Evolutionary conservation across 2,888 invertebrate genomes (phyloP).

Genomic region (Drosophila affinis): DNA sequence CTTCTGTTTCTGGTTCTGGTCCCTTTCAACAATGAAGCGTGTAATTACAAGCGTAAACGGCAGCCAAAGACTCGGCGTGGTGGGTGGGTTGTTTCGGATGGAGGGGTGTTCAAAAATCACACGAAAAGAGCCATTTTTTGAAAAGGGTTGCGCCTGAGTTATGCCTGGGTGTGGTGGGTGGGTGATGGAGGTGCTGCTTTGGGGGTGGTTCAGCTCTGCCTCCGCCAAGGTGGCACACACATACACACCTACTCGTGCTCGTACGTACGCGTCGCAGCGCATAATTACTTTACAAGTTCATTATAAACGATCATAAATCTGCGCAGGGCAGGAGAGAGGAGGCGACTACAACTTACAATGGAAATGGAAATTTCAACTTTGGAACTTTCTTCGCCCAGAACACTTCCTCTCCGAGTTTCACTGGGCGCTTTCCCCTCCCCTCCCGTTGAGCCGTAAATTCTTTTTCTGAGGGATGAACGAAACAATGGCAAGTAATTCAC

Average conservation of each 20-base stretch:
- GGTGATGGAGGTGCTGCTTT: conserved; percentile 5
- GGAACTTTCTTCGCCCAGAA: conserved; percentile 59
- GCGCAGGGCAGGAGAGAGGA: conserved; percentile 53
- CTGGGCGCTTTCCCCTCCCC: background rate
- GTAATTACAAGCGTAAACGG: conserved; percentile 83
- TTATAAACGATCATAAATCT: conserved; percentile 84
- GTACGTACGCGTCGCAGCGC: conserved; percentile 70
- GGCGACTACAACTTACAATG: conserved; percentile 34
- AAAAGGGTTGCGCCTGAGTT: conserved; percentile 73
- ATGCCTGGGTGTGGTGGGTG: conserved; percentile 34
- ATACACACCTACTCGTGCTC: conserved; percentile 24
- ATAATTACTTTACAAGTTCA: conserved; percentile 84
- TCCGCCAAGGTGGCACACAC: conserved; percentile 51
- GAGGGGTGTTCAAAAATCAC: conserved; percentile 59
- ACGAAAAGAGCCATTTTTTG: conserved; percentile 72
- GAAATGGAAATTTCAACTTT: conserved; percentile 65
- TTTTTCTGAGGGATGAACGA: conserved; percentile 42
- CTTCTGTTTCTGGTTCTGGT: conserved; percentile 15
- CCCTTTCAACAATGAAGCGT: conserved; percentile 83
- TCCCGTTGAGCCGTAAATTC: conserved; percentile 29
- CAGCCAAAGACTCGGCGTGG: conserved; percentile 56
- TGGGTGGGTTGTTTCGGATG: conserved; percentile 43
- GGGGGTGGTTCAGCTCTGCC: background rate
- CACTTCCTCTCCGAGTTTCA: background rate
- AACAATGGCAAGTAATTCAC: conserved; percentile 75